A percentile compares a stretch with the other conserved stretches of the same genome.
phyloP scores from a whole-genome alignment of 2,797 vertebrate genomes.

The Pteropus rufus region DNA sequence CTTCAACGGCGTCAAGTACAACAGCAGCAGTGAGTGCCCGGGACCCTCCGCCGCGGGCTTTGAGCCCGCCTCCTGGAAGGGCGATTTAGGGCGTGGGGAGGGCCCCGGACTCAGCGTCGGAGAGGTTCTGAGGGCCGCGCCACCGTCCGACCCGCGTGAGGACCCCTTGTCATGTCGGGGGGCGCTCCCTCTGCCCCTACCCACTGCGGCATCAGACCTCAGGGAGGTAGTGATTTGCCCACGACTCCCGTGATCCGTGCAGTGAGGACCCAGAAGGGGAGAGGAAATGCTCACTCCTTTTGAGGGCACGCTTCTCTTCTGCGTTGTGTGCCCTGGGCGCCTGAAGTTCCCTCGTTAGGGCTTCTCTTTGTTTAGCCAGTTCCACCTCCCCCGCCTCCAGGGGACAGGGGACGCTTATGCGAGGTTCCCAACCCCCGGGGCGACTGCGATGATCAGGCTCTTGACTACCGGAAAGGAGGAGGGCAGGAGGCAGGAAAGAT shows the following conservation, averaged over 20 bases:
- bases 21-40: constrained; percentile 94
- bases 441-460: background rate
- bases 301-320: background rate
- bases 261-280: background rate
- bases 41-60: background rate
- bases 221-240: background rate
- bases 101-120: background rate
- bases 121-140: background rate
- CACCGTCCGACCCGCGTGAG: background rate
- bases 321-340: background rate
- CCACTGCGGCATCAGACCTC: background rate
- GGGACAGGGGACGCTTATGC: accelerated
- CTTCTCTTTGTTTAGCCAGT: background rate
- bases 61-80: background rate
- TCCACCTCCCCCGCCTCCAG: background rate
- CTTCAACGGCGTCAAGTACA: constrained; percentile 98
- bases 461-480: background rate
- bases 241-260: background rate
- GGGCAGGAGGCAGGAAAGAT: background rate
- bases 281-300: background rate
- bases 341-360: background rate
- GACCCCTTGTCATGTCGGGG: background rate
- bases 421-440: no score
- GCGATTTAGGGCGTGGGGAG: background rate
- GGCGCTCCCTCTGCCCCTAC: background rate